Conservation (phyloP, 1,140 invertebrate genomes). For the Cecropterus lyciades region DNA sequence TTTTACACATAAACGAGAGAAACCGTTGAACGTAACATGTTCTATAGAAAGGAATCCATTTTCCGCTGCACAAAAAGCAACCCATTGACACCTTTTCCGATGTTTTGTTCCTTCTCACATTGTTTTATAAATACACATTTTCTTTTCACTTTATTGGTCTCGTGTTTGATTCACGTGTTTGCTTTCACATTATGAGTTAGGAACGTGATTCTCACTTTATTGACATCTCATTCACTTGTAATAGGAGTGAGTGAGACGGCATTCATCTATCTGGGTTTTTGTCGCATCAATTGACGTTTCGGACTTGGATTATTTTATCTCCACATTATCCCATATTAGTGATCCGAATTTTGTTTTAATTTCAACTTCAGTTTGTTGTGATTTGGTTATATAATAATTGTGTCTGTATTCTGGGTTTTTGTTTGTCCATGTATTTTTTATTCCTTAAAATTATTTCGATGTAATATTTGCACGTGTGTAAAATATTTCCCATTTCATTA, state of each 20-base stretch:
- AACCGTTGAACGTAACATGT: background rate
- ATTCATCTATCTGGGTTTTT: too few relatives aligned
- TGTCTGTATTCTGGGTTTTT: too few relatives aligned
- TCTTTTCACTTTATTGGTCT: background rate
- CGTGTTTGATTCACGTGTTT: slow-evolving; percentile 26
- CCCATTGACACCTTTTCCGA: background rate
- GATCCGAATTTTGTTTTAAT: too few relatives aligned
- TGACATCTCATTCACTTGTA: background rate
- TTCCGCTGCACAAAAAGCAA: slow-evolving; percentile 1
- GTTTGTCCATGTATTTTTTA: too few relatives aligned
- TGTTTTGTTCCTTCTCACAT: slow-evolving; percentile 21
- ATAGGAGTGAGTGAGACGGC: background rate
- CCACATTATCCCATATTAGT: too few relatives aligned
- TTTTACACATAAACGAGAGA: background rate
- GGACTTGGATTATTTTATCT: too few relatives aligned
- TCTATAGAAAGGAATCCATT: background rate
- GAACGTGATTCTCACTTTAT: background rate
- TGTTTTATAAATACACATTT: slow-evolving; percentile 32
- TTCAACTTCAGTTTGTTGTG: too few relatives aligned
- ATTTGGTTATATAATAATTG: too few relatives aligned
- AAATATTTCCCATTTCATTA: too few relatives aligned
- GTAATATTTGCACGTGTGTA: too few relatives aligned
- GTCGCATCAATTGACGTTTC: too few relatives aligned
- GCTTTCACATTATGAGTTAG: slow-evolving; percentile 11
- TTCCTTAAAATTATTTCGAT: too few relatives aligned